These are phyloP conservation scores for Heliocidaris erythrogramma DNA, from an alignment of 35 echinoderm and acorn worm genomes.

Conservation along the genomic window DNA sequence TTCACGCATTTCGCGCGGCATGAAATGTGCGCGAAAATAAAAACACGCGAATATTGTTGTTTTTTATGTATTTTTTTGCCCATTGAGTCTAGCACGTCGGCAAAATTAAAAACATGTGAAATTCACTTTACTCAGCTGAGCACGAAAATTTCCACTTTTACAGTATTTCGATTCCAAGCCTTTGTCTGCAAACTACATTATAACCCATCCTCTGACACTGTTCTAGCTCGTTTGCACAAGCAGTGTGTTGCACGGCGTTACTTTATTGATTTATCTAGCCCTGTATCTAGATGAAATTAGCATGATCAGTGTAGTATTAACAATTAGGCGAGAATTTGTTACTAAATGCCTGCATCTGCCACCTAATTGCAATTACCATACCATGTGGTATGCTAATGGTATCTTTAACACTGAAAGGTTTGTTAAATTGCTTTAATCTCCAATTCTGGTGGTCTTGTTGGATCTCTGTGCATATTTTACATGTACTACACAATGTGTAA, in stretches of 20 bases:
- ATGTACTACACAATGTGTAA: too few species aligned
- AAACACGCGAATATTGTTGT: too few species aligned
- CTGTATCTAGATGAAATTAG: neutral
- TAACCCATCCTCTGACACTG: neutral
- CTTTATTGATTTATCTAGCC: constrained; percentile 10
- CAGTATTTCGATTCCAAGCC: too few species aligned
- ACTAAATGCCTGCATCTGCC: neutral
- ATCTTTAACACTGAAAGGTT: neutral
- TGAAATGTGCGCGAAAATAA: too few species aligned
- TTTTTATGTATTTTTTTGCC: too few species aligned
- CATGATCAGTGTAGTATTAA: neutral
- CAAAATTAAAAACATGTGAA: too few species aligned
- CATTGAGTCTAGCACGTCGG: too few species aligned
- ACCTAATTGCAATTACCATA: neutral
- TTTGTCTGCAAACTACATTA: neutral
- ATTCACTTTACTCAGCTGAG: too few species aligned
- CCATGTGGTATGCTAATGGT: neutral
- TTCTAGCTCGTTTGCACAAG: neutral
- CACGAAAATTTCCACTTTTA: too few species aligned
- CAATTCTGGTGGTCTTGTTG: neutral
- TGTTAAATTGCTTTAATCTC: neutral
- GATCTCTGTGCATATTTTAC: neutral
- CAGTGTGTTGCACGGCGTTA: neutral
- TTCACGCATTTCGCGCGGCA: too few species aligned
- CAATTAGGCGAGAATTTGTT: neutral